These are phyloP conservation scores for Zaprionus lachaisei DNA, from an alignment of 1,140 invertebrate genomes.

Conservation along the genomic window DNA sequence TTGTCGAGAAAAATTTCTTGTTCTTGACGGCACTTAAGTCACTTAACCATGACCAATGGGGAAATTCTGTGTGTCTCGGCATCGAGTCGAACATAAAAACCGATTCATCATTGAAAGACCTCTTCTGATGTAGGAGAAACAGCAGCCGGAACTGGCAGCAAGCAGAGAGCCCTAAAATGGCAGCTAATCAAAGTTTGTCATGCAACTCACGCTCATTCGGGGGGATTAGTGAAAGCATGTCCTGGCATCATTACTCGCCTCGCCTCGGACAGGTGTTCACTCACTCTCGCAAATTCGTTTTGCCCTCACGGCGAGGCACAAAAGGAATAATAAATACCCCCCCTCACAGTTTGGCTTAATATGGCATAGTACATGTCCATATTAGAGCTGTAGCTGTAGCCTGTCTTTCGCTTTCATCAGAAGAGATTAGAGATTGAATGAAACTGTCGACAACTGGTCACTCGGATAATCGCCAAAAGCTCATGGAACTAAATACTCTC, in stretches of 20 bases:
- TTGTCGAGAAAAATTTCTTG: conserved; percentile 29
- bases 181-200: conserved; percentile 38
- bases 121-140: conserved; percentile 2
- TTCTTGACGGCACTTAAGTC: conserved; percentile 74
- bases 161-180: neutral
- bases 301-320: conserved; percentile 13
- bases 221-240: conserved; percentile 25
- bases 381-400: neutral
- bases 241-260: conserved; percentile 11
- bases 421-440: conserved; percentile 33
- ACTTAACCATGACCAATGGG: conserved; percentile 76
- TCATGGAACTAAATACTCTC: conserved; percentile 7
- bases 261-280: conserved; percentile 30
- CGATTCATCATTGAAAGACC: conserved; percentile 48
- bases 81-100: conserved; percentile 57
- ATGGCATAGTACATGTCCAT: conserved; percentile 1
- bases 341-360: neutral
- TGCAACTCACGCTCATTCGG: conserved; percentile 41
- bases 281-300: conserved; percentile 4
- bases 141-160: neutral
- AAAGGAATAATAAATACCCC: conserved; percentile 31
- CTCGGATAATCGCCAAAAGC: conserved; percentile 13
- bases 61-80: conserved; percentile 31
- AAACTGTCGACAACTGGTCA: conserved; percentile 16
- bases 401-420: conserved; percentile 2